Evolutionary conservation across 2,113 vertebrate genomes (phyloP).

Genomic region (Oreotrochilus melanogaster): DNA sequence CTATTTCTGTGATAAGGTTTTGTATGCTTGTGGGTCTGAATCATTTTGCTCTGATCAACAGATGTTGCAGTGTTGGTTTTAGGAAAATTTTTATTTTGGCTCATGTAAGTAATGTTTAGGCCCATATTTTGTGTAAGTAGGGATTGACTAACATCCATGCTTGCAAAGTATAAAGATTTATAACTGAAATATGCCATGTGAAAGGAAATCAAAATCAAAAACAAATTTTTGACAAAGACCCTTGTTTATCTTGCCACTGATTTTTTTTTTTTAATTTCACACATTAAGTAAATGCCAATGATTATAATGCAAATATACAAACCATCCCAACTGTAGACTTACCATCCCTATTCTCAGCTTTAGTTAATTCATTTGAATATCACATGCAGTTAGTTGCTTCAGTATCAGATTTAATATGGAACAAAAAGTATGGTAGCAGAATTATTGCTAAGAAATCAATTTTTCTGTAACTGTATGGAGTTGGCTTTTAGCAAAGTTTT

Average conservation of each 20-base stretch:
- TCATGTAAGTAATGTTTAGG: not conserved
- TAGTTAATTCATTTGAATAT: not conserved
- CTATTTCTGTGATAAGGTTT: not conserved
- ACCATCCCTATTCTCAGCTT: not conserved
- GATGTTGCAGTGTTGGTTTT: not conserved
- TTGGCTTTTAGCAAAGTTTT: slow-evolving; percentile 33
- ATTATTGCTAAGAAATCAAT: slow-evolving; percentile 13
- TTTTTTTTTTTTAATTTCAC: not conserved
- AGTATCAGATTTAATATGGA: not conserved
- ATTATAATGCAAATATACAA: not conserved
- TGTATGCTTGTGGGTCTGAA: not conserved
- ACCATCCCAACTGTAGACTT: not conserved
- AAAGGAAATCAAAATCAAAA: not conserved
- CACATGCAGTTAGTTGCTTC: not conserved
- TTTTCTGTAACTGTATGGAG: not conserved
- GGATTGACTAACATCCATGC: not conserved
- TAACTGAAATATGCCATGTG: not conserved
- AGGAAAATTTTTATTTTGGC: not conserved
- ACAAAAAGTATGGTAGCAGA: not conserved
- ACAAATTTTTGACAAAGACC: not conserved
- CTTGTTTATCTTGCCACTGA: not conserved
- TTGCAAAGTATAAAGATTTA: not conserved
- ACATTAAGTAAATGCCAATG: not conserved
- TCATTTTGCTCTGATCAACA: not conserved
- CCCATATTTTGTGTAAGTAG: not conserved